phyloP scores from a whole-genome alignment of 1,140 invertebrate genomes.

The Cotesia vestalis region DNA sequence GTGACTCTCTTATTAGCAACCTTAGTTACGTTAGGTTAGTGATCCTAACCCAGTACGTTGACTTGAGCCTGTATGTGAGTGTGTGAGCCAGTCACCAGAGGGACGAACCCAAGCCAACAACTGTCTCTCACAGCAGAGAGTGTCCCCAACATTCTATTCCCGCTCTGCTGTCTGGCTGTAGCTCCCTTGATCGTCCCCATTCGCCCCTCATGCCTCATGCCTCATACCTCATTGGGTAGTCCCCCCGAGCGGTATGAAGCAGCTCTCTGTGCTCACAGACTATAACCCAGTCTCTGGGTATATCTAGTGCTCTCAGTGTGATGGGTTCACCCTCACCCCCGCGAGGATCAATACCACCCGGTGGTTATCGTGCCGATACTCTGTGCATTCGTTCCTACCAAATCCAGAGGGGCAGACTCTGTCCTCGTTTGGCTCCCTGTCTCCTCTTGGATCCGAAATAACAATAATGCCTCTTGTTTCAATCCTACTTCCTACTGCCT shows the following conservation, averaged over 20 bases:
- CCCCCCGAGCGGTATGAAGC: slow-evolving; percentile 5
- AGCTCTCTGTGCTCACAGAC: slow-evolving; percentile 13
- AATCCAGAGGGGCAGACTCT: not conserved
- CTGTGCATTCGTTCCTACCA: slow-evolving; percentile 28
- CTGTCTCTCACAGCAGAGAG: slow-evolving; percentile 9
- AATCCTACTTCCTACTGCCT: too few species aligned
- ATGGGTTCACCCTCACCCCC: slow-evolving; percentile 46
- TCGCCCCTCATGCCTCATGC: not conserved
- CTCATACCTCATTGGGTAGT: not conserved
- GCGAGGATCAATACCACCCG: slow-evolving; percentile 57
- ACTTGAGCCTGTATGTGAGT: not conserved
- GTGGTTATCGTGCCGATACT: slow-evolving; percentile 57
- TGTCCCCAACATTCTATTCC: not conserved
- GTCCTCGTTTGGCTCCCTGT: not conserved
- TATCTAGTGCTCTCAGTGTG: slow-evolving; percentile 18
- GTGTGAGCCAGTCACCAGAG: slow-evolving; percentile 39
- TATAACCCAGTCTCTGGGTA: slow-evolving; percentile 22
- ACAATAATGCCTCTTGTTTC: slow-evolving; percentile 44
- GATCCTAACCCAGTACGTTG: slow-evolving; percentile 32
- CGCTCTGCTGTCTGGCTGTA: not conserved
- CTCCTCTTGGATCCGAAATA: slow-evolving; percentile 28
- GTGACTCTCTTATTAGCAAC: slow-evolving; percentile 1
- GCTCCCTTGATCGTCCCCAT: not conserved
- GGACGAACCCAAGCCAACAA: slow-evolving; percentile 30
- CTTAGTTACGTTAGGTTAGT: slow-evolving; percentile 35